phyloP scores from a whole-genome alignment of 2,888 invertebrate genomes.

The Eueremaeus valkanovi region DNA sequence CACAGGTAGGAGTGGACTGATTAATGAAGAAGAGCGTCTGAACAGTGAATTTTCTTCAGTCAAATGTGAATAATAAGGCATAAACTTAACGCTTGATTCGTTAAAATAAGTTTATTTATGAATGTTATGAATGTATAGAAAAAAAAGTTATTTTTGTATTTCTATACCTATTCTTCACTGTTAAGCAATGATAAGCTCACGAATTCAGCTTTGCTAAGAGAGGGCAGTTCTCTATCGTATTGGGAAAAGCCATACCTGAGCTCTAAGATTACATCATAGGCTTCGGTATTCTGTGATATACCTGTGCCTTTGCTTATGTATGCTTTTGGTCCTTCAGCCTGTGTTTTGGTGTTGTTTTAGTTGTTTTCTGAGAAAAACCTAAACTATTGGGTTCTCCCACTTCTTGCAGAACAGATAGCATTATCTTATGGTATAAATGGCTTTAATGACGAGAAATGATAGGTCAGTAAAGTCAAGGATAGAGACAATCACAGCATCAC shows the following conservation, averaged over 20 bases:
- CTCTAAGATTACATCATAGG: background rate
- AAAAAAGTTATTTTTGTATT: no score
- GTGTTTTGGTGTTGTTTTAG: background rate
- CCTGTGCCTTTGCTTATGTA: no score
- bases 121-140: no score
- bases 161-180: no score
- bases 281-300: background rate
- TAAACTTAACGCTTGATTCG: no score
- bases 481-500: background rate
- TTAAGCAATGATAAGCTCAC: no score
- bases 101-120: no score
- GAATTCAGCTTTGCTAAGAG: background rate
- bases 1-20: no score
- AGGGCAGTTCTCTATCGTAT: background rate
- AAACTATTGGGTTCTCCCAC: slow-evolving; percentile 6
- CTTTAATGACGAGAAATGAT: background rate
- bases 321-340: background rate
- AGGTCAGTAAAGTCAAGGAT: background rate
- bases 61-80: no score
- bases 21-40: no score
- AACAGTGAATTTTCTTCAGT: no score
- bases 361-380: slow-evolving; percentile 5
- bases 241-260: background rate
- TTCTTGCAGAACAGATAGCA: background rate
- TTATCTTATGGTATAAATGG: background rate